Conservation (phyloP, 2,113 vertebrate species). For the Alethe diademata region DNA sequence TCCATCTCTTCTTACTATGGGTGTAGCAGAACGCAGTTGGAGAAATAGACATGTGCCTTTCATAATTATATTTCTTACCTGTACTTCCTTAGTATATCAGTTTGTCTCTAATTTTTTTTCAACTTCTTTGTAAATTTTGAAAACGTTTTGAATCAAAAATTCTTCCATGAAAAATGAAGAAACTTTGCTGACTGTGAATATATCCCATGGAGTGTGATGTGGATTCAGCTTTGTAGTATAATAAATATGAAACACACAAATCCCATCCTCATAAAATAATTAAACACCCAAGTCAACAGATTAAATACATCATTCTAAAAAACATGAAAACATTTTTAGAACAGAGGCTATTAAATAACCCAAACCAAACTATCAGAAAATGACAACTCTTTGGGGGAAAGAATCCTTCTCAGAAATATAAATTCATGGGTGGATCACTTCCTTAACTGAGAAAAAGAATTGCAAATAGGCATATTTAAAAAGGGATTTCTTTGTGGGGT, state of each 20-base stretch:
- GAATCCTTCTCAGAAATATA: background rate
- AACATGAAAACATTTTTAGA: background rate
- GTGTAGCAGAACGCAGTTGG: background rate
- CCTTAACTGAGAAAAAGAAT: too few relatives aligned
- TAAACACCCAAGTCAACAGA: background rate
- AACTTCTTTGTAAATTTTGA: background rate
- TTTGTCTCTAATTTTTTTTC: background rate
- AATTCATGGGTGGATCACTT: background rate
- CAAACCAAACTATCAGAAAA: background rate
- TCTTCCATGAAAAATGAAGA: background rate
- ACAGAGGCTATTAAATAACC: background rate
- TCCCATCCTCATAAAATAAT: background rate
- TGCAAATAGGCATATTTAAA: background rate
- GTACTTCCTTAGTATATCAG: background rate
- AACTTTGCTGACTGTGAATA: background rate
- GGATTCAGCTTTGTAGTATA: background rate
- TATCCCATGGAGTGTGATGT: background rate
- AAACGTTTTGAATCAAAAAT: background rate
- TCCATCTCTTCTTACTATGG: background rate
- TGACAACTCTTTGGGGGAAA: background rate
- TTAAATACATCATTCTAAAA: background rate
- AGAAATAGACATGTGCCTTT: background rate
- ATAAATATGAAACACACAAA: background rate
- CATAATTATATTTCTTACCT: background rate
- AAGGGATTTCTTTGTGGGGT: fast-evolving